phyloP scores from a whole-genome alignment of 2,797 vertebrate species.

The Neosalanx taihuensis region DNA sequence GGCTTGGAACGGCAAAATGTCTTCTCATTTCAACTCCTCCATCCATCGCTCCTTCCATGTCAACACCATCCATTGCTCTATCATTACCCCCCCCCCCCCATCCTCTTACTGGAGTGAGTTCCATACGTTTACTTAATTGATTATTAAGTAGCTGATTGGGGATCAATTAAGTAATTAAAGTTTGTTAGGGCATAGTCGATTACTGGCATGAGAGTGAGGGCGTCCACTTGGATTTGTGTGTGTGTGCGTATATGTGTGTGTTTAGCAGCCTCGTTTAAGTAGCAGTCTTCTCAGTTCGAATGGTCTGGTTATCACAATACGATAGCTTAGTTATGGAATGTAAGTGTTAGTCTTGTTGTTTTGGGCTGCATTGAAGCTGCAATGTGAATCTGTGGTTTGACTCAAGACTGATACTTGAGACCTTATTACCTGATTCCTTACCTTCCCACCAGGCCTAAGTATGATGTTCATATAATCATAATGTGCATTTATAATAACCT shows the following conservation, averaged over 20 bases:
- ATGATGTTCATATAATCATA: too few species aligned
- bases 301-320: too few species aligned
- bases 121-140: conserved; percentile 75
- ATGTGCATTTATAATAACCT: too few species aligned
- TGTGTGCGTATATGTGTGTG: conserved; percentile 13
- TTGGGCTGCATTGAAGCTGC: too few species aligned
- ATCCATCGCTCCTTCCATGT: neutral
- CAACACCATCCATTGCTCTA: conserved; percentile 20
- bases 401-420: too few species aligned
- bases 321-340: too few species aligned
- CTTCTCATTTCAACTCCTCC: neutral
- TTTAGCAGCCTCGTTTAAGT: neutral
- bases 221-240: conserved; percentile 15
- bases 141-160: conserved; percentile 75
- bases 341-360: too few species aligned
- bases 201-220: conserved; percentile 39
- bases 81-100: conserved; percentile 51
- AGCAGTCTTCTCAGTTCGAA: too few species aligned
- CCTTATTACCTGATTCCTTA: too few species aligned
- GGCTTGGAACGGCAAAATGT: neutral
- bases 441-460: too few species aligned
- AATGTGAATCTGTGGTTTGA: too few species aligned
- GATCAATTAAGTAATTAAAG: conserved; percentile 80
- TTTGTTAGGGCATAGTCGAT: conserved; percentile 69
- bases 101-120: conserved; percentile 61